phyloP scores from a whole-genome alignment of 1,140 invertebrate species.

The Macrobrachium nipponense region DNA sequence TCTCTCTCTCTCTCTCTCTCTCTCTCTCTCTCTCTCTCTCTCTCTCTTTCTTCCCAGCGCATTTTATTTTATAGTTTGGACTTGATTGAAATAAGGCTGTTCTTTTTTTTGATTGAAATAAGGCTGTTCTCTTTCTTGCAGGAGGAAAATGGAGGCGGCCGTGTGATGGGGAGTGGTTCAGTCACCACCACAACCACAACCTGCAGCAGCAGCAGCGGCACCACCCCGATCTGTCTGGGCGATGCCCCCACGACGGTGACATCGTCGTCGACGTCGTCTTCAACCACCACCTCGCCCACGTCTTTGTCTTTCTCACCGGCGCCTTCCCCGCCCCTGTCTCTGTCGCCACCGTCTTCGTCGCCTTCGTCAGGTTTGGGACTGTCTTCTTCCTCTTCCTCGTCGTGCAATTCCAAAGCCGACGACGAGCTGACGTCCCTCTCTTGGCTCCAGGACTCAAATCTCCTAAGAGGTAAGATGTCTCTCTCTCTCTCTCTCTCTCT shows the following conservation, averaged over 20 bases:
- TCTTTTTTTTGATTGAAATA: background rate
- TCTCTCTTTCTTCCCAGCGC: background rate
- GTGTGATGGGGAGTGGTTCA: no score
- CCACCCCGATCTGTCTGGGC: slow-evolving; percentile 11
- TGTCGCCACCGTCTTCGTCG: slow-evolving; percentile 23
- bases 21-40: slow-evolving; percentile 9
- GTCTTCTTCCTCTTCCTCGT: background rate
- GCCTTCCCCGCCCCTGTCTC: slow-evolving; percentile 18
- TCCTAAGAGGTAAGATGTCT: slow-evolving; percentile 78
- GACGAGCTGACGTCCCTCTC: slow-evolving; percentile 89
- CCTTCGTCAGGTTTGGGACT: background rate
- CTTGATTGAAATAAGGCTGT: background rate
- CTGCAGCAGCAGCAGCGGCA: slow-evolving; percentile 17
- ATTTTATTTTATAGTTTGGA: no score
- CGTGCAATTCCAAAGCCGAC: slow-evolving; percentile 70
- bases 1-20: slow-evolving; percentile 14
- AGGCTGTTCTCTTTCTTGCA: no score
- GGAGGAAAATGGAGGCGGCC: no score
- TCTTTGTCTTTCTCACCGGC: background rate
- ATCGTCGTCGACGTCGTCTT: background rate
- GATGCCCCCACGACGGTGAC: background rate
- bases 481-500: background rate
- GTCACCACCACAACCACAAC: slow-evolving; percentile 10
- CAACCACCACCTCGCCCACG: background rate
- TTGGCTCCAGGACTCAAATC: slow-evolving; percentile 92